Conservation (phyloP, 2,113 vertebrate genomes). For the Notothenia coriiceps region DNA sequence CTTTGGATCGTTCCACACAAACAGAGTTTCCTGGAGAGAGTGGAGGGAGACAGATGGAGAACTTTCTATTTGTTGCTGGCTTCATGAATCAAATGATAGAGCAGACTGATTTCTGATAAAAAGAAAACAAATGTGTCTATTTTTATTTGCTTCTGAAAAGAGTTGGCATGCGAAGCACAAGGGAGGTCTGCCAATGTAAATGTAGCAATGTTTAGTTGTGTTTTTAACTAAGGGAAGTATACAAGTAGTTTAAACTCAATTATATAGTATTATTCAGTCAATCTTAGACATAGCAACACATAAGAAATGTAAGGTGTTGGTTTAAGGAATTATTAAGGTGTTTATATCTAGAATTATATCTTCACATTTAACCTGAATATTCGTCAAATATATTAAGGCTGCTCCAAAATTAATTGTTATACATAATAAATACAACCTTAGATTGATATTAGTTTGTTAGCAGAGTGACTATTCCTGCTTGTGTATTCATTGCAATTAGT, state of each 20-base stretch:
- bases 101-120: too few species aligned
- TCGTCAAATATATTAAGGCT: neutral
- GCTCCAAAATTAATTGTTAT: neutral
- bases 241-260: neutral
- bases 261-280: neutral
- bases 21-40: constrained; percentile 89
- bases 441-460: too few species aligned
- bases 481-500: neutral
- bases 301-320: too few species aligned
- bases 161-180: neutral
- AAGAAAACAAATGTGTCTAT: neutral
- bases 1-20: constrained; percentile 95
- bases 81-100: neutral
- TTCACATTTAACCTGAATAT: neutral
- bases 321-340: neutral
- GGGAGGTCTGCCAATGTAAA: neutral
- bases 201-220: neutral
- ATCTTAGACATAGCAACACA: neutral
- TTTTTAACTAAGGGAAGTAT: neutral
- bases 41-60: neutral
- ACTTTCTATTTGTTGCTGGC: neutral
- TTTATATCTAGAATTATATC: neutral
- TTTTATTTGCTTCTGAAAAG: neutral
- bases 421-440: neutral
- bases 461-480: neutral